Conservation (phyloP, 2,113 vertebrate genomes). For the Onychorhynchus coronatus region DNA sequence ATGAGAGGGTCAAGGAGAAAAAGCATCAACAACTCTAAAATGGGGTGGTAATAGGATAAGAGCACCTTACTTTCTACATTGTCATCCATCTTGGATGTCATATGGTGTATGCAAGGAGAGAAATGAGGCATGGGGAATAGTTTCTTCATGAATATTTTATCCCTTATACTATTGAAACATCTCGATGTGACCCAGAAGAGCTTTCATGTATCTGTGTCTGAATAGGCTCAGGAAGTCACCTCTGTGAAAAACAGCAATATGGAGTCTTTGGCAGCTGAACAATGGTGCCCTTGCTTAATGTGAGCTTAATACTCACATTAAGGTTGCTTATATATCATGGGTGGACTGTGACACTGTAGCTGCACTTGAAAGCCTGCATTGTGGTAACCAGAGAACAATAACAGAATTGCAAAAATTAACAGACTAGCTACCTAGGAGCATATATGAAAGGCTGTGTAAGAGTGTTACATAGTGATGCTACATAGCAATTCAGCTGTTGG, state of each 20-base stretch:
- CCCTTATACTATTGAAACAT: neutral
- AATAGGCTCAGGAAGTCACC: neutral
- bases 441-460: neutral
- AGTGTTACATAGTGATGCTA: neutral
- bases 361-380: neutral
- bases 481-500: neutral
- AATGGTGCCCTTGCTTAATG: fast-evolving
- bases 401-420: neutral
- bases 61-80: neutral
- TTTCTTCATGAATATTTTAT: neutral
- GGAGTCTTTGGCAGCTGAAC: neutral
- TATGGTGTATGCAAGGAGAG: neutral
- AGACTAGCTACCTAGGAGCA: neutral
- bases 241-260: neutral
- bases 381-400: neutral
- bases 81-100: neutral
- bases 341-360: neutral
- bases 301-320: neutral
- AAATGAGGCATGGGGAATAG: neutral
- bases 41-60: neutral
- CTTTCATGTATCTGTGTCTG: neutral
- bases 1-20: neutral
- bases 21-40: neutral
- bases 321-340: neutral
- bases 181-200: fast-evolving